Evolutionary conservation across 2,888 invertebrate species (phyloP), one percentile per base, ranked within the genome.

Genomic region (Drosophila emarginata): DNA sequence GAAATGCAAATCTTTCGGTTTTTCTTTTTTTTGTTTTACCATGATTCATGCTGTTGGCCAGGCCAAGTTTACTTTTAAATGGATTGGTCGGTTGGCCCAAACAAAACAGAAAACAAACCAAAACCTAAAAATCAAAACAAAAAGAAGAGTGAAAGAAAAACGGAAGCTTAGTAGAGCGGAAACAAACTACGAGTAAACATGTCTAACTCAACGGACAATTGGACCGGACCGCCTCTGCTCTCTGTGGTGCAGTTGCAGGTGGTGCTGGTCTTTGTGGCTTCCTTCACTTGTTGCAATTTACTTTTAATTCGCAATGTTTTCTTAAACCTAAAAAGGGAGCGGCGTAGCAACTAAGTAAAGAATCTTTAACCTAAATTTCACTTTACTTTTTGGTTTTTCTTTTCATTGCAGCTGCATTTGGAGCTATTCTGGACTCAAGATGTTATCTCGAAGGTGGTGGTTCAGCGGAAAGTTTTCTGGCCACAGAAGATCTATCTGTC

Each of bases 391-490:
- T 61, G n/a, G 52, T 70, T 9, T 32, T 9, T 32, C 1, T 11
- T 32, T 65, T 68, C 56, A 11, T 89, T 90, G 50, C 92, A 96
- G 96, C 94, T 77, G 82, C 87, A 36, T 80, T 87, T 77, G 89
- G 90, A 76, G 91, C 86, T 61, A 93, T 95, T 89, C 94, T 95
- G 84, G 97, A 97, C 93, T 96, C 96, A 88, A 94, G 97, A 88
- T 98, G 98, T 91, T 98, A 96, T 92, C 93, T 98, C 90, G 96
- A 97, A 93, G 96, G 95, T 88, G 97, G 97, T 39, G 97, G 97
- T 53, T 97, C 97, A 0, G 97, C 97, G 58, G 97, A 97, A 91
- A 97, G 96, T 91, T 96, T 98, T 91, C 96, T 97, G 91, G 96
- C 97, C 81, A 95, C 95, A 90, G 98, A 98, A 93, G 96, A 97